Percentiles rank a stretch among this genome's conserved stretches.
These are phyloP conservation scores for Cryptocephalus primarius DNA, from an alignment of 2,888 invertebrate species.

Conservation along the genomic window DNA sequence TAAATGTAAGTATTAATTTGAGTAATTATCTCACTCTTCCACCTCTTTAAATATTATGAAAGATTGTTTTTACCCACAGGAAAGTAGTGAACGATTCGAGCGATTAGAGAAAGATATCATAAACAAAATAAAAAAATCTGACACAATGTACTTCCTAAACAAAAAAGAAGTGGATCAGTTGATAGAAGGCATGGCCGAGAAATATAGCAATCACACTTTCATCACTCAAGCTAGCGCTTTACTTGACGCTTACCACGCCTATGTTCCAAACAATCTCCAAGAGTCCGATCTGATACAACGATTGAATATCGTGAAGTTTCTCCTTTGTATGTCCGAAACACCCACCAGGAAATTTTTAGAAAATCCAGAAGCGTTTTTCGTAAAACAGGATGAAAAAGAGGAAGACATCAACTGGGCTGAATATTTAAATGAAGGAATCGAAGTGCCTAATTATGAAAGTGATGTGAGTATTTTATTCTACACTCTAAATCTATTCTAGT, in stretches of 20 bases:
- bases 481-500: background rate
- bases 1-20: slow-evolving; percentile 17
- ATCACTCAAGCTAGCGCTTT: slow-evolving; percentile 25
- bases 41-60: slow-evolving; percentile 1
- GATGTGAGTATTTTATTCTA: slow-evolving; percentile 13
- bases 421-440: slow-evolving; percentile 39
- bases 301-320: slow-evolving; percentile 28
- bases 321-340: slow-evolving; percentile 28
- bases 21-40: slow-evolving; percentile 10
- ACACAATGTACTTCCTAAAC: slow-evolving; percentile 28
- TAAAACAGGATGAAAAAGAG: slow-evolving; percentile 25
- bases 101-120: slow-evolving; percentile 23
- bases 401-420: slow-evolving; percentile 41
- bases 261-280: slow-evolving; percentile 18
- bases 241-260: slow-evolving; percentile 22
- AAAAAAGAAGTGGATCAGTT: slow-evolving; percentile 26
- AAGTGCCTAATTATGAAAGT: slow-evolving; percentile 16
- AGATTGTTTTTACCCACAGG: slow-evolving; percentile 16
- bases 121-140: slow-evolving; percentile 21
- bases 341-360: slow-evolving; percentile 29
- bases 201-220: slow-evolving; percentile 32
- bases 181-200: slow-evolving; percentile 28
- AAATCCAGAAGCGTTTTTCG: slow-evolving; percentile 19
- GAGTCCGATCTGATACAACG: slow-evolving; percentile 20
- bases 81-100: slow-evolving; percentile 20